Conservation (phyloP, 2,888 invertebrate species). For the Spialia ferax region DNA sequence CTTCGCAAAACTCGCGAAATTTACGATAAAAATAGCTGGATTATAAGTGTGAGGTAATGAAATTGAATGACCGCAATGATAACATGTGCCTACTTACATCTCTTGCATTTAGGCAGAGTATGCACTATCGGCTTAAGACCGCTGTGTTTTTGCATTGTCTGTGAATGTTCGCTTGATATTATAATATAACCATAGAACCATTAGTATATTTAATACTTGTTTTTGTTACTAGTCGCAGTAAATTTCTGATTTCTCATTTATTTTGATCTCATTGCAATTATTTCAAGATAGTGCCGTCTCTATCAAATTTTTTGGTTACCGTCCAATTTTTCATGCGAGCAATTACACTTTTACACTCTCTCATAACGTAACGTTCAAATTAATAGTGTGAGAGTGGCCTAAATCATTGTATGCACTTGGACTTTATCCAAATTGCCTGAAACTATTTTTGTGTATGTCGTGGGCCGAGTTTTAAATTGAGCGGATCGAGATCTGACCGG, state of each 20-base stretch:
- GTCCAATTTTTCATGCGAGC: slow-evolving; percentile 6
- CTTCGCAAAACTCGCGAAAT: too few relatives aligned
- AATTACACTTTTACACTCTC: slow-evolving; percentile 8
- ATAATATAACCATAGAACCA: too few relatives aligned
- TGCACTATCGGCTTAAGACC: too few relatives aligned
- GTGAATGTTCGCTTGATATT: too few relatives aligned
- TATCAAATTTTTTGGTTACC: neutral
- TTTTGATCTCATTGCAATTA: neutral
- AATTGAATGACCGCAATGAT: too few relatives aligned
- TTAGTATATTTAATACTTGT: too few relatives aligned
- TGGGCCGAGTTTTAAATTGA: neutral
- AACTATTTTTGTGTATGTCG: slow-evolving; percentile 5
- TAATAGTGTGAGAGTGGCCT: slow-evolving; percentile 5
- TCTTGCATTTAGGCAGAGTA: too few relatives aligned
- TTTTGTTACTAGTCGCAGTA: neutral
- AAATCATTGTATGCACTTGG: slow-evolving; percentile 4
- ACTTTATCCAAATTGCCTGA: slow-evolving; percentile 7
- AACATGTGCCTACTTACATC: too few relatives aligned
- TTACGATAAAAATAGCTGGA: too few relatives aligned
- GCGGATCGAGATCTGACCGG: neutral
- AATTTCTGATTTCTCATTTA: neutral
- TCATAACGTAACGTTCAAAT: neutral
- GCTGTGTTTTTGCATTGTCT: too few relatives aligned
- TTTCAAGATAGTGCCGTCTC: neutral
- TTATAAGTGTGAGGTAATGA: too few relatives aligned